Evolutionary conservation across 1,140 invertebrate genomes (phyloP).

Genomic region (Zaprionus gabonicus): DNA sequence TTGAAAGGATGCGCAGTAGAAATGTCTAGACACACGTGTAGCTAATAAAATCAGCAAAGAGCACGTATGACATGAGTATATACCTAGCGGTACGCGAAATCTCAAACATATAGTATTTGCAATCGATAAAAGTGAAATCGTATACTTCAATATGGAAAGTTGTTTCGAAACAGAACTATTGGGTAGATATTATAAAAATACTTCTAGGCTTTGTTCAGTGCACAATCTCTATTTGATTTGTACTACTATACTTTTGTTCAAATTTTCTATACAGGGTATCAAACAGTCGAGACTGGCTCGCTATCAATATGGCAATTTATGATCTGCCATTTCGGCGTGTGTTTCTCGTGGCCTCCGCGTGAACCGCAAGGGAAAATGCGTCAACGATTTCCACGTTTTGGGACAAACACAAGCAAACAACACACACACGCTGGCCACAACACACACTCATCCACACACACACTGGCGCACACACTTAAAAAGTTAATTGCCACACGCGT

Average conservation of each 20-base stretch:
- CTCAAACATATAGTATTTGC: background rate
- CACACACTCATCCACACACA: background rate
- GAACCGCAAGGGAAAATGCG: background rate
- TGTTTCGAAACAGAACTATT: too few relatives aligned
- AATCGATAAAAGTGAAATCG: background rate
- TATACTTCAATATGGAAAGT: too few relatives aligned
- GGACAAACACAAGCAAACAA: background rate
- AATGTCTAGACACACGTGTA: constrained; percentile 15
- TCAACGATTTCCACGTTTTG: constrained; percentile 15
- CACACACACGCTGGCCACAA: background rate
- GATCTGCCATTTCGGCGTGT: constrained; percentile 18
- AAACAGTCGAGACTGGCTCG: background rate
- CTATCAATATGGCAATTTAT: constrained; percentile 2
- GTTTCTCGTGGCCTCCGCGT: constrained; percentile 22
- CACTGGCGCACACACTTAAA: background rate
- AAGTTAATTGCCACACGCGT: constrained; percentile 50
- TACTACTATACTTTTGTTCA: background rate
- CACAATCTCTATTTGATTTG: too few relatives aligned
- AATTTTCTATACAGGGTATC: background rate
- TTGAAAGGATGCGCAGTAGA: constrained; percentile 12
- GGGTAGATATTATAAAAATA: background rate
- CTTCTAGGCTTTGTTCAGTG: too few relatives aligned
- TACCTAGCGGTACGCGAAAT: background rate
- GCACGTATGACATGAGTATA: background rate
- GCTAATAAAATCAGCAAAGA: constrained; percentile 21